Base-by-base conservation (phyloP, 2,797 vertebrate genomes). In the Sebastes oblongus region DNA sequence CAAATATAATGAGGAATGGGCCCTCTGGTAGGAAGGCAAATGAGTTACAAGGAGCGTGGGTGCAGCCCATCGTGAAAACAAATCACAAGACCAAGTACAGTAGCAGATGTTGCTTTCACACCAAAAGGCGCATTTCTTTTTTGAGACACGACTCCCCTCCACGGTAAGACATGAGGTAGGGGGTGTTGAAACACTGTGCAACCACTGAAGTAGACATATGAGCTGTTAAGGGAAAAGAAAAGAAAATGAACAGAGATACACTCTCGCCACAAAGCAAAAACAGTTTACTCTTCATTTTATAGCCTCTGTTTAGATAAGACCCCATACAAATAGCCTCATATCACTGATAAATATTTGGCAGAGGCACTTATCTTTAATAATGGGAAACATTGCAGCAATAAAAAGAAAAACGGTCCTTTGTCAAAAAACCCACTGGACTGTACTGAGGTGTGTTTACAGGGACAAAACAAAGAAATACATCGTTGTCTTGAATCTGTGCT, bases 341-440 rank as follows among this genome's bases (percentile, higher is more conserved):
- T 66, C 50, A 50, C 7, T 84, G 73, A 86, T 58, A 82, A 59
- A 85, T 67, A 77, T 77, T 60, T 72, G 39, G 14, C 50, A 12
- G 60, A 30, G 20, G 42, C 56, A 75, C 88, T 81, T 81, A 42
- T 86, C 71, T 87, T 77, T 80, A 78, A 82, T 77, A 66, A 78
- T 9, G 6, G 64, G 55, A 78, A 83, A 60, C 36, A 16, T 8
- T 60, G 54, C 59, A 70, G 32, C 42, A 50, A 73, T 68, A 59
- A 12, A 82, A 72, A 39, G 12, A 60, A 80, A 50, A 52, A 77
- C 25, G 9, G 61, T 56, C 16, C 11, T 65, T 72, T 50, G 22
- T n/a, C 36, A 70, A 71, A 71, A 70, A 67, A 71, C 25, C 16
- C 27, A 58, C 27, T 75, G 24, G 22, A n/a, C 61, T 83, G 36